Base-by-base conservation (phyloP, 2,113 vertebrate genomes). In the Panthera tigris region DNA sequence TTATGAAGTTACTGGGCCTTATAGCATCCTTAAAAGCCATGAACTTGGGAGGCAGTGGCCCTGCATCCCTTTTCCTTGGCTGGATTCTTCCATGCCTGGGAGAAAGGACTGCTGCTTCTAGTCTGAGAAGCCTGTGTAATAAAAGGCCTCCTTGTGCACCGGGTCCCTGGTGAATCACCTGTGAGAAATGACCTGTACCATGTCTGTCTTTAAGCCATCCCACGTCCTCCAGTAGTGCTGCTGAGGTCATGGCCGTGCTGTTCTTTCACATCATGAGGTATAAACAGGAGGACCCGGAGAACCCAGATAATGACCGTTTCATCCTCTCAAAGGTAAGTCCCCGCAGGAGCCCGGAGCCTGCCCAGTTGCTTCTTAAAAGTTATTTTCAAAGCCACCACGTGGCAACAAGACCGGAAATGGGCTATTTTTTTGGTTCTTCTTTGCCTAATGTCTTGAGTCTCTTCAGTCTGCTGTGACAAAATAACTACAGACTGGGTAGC, bases 211-310 rank as follows among this genome's bases (percentile, higher is more conserved):
- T 99, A 3, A 99, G 99, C 33, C 99, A 99, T 90, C 99, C 99
- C 10, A 99, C 98, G 36, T 99, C 99, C 2, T 99, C 99, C 95
- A 99, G 99, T 99, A 99, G 99, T 36, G 98, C 99, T 25, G 99
- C 99, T 0, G 99, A 99, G 97, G 99, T 99, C 93, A 98, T 99
- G 99, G 99, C 99, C 3, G 99, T 99, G 97, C 98, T 99, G 57
- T 99, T 99, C 94, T 99, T 99, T 96, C 87, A 99, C 90, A 97
- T 98, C 27, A 99, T 99, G 99, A 99, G 97, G 55, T 99, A 99
- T 33, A 99, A 99, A 96, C 87, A 98, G 0, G 83, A 93, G 0
- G 99, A 99, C 41, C 99, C 99, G 0, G 98, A 99, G 79, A 99
- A 99, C 83, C 98, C 98, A 15, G 98, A 99, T 87, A 99, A 99